Evolutionary conservation across 1,140 invertebrate genomes (phyloP).

Genomic region (Bombus confusus): DNA sequence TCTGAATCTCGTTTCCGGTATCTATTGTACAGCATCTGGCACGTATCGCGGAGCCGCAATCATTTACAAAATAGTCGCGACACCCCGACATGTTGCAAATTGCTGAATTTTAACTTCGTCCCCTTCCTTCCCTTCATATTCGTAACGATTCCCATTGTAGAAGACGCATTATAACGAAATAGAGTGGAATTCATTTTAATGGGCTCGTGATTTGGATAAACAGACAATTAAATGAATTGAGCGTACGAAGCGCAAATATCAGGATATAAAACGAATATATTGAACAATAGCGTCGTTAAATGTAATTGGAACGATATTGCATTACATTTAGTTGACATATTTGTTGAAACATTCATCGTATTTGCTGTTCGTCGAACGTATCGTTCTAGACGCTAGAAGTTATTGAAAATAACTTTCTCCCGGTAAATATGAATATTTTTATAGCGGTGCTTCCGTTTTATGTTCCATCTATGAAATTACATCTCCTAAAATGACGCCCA

Average conservation of each 20-base stretch:
- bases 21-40: constrained; percentile 14
- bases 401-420: too few relatives aligned
- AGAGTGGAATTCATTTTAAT: neutral
- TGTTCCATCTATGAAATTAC: neutral
- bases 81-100: constrained; percentile 3
- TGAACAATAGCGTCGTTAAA: neutral
- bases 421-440: too few relatives aligned
- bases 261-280: neutral
- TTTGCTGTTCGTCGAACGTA: too few relatives aligned
- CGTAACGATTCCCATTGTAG: neutral
- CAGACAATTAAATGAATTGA: neutral
- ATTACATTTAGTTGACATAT: neutral
- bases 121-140: neutral
- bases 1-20: constrained; percentile 39
- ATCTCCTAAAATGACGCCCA: neutral
- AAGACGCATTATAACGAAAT: too few relatives aligned
- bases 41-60: neutral
- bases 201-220: neutral
- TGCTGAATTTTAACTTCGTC: neutral
- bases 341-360: too few relatives aligned
- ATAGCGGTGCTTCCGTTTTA: too few relatives aligned
- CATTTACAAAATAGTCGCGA: constrained; percentile 21
- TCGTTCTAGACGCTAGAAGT: too few relatives aligned
- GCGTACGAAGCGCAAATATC: neutral
- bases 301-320: neutral